Percentiles rank a stretch among this genome's conserved stretches.
Conservation (phyloP, 2,113 vertebrate genomes). For the Psephotus haematonotus region DNA sequence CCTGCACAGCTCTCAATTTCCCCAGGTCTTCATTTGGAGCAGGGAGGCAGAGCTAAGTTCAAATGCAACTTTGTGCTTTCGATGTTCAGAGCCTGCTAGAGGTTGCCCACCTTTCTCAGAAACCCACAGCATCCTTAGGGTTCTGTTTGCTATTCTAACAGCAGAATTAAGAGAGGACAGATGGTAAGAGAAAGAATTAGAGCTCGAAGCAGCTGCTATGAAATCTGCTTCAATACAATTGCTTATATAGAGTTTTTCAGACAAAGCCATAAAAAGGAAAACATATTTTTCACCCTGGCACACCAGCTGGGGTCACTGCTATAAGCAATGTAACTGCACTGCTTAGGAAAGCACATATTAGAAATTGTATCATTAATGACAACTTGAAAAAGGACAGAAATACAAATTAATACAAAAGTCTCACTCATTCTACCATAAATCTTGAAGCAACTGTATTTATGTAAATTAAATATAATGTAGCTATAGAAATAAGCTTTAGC, state of each 20-base stretch:
- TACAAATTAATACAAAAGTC: not conserved
- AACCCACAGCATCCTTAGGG: not conserved
- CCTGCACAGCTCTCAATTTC: not conserved
- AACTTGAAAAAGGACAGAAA: not conserved
- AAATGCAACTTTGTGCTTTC: not conserved
- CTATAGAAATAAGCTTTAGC: not conserved
- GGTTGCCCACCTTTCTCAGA: not conserved
- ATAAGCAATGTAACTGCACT: not conserved
- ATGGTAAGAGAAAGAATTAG: constrained; percentile 41
- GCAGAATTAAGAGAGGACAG: constrained; percentile 49
- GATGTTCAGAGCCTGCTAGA: not conserved
- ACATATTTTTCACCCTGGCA: constrained; percentile 38
- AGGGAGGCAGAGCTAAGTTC: not conserved
- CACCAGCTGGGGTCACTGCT: constrained; percentile 27
- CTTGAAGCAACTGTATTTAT: not conserved
- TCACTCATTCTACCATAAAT: not conserved
- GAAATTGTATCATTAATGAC: not conserved
- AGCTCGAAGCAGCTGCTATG: constrained; percentile 38
- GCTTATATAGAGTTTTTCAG: constrained; percentile 12
- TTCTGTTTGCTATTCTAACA: constrained; percentile 44
- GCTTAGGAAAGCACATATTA: not conserved
- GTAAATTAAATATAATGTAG: not conserved
- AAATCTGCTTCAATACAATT: constrained; percentile 46
- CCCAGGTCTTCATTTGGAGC: not conserved
- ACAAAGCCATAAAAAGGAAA: not conserved